Evolutionary conservation across 2,113 vertebrate species (phyloP).

Genomic region (Cottus gobio): DNA sequence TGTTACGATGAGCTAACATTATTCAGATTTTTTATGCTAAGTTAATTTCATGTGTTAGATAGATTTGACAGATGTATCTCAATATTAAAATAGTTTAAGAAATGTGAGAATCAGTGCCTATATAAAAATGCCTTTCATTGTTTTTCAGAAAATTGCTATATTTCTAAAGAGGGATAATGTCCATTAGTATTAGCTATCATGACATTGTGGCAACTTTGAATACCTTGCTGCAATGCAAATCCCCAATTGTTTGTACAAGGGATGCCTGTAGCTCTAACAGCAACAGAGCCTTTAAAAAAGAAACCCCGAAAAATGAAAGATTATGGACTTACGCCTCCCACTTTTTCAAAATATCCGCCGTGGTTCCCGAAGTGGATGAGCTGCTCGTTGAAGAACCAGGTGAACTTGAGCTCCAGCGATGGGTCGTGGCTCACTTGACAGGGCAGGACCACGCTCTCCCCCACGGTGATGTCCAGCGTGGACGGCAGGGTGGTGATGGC

Average conservation of each 20-base stretch:
- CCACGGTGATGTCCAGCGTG: constrained; percentile 94
- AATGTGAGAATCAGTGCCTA: too few relatives aligned
- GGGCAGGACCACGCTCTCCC: constrained; percentile 95
- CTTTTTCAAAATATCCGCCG: constrained; percentile 95
- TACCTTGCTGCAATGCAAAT: not conserved
- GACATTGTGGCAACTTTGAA: not conserved
- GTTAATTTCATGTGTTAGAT: too few relatives aligned
- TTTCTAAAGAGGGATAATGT: not conserved
- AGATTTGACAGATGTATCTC: not conserved
- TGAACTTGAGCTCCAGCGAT: constrained; percentile 92
- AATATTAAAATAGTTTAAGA: not conserved
- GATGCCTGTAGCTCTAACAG: constrained; percentile 16
- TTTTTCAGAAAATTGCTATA: not conserved
- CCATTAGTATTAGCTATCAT: not conserved
- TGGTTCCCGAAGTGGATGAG: constrained; percentile 95
- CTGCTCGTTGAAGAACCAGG: constrained; percentile 97
- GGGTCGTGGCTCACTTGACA: constrained; percentile 96
- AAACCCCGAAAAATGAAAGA: not conserved
- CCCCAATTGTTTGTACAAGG: not conserved
- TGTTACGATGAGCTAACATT: not conserved
- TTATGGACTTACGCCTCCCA: constrained; percentile 93
- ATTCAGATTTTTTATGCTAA: too few relatives aligned
- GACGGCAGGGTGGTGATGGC: constrained; percentile 90
- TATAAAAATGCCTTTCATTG: too few relatives aligned
- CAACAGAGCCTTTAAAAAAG: constrained; percentile 27